Evolutionary conservation across 1,140 invertebrate genomes (phyloP).

Genomic region (Drosophila guanche): DNA sequence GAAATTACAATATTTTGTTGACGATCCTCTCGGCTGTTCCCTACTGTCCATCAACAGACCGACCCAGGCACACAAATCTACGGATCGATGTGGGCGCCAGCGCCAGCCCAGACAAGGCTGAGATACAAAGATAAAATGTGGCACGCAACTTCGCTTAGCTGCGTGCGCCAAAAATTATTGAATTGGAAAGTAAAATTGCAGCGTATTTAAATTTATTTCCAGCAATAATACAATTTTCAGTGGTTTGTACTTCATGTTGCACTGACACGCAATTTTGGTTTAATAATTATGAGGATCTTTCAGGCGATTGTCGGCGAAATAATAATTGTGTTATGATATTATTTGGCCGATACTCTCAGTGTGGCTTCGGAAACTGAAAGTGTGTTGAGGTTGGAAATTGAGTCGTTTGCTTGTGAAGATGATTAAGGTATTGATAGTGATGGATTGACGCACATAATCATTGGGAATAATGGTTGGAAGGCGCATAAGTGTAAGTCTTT

Average conservation of each 20-base stretch:
- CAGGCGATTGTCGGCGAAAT: conserved; percentile 39
- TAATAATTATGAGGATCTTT: conserved; percentile 61
- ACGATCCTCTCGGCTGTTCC: conserved; percentile 43
- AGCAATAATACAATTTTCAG: conserved; percentile 57
- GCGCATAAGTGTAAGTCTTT: background rate
- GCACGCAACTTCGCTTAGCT: conserved; percentile 59
- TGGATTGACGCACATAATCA: background rate
- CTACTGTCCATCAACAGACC: conserved; percentile 53
- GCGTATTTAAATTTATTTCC: conserved; percentile 73
- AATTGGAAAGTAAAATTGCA: conserved; percentile 80
- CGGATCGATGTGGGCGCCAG: conserved; percentile 35
- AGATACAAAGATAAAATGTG: conserved; percentile 38
- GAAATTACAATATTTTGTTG: conserved; percentile 52
- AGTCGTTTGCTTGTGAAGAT: conserved; percentile 39
- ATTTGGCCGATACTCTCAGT: conserved; percentile 27
- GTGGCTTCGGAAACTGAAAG: conserved; percentile 54
- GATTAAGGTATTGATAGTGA: conserved; percentile 5
- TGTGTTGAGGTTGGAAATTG: conserved; percentile 51
- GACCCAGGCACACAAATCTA: conserved; percentile 43
- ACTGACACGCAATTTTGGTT: conserved; percentile 56
- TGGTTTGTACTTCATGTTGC: conserved; percentile 46
- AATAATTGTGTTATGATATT: conserved; percentile 53
- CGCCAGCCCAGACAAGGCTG: conserved; percentile 19
- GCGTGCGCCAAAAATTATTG: conserved; percentile 72
- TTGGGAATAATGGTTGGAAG: background rate